Conservation (phyloP, 2,797 vertebrate species). For the Sebastes trivittatus region DNA sequence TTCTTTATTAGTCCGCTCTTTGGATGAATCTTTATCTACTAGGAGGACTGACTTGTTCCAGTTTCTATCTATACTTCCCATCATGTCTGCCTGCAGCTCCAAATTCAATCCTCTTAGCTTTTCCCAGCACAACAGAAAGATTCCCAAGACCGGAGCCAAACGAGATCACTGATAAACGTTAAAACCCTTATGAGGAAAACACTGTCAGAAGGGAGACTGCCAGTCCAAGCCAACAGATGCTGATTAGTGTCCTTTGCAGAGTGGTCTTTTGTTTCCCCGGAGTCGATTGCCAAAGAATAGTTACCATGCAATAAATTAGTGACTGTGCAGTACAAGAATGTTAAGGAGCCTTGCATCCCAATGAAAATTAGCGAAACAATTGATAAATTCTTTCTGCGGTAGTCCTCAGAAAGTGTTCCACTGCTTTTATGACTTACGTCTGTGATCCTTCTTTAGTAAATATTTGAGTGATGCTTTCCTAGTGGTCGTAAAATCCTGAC, state of each 20-base stretch:
- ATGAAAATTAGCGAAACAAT: conserved; percentile 61
- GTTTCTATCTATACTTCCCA: conserved; percentile 44
- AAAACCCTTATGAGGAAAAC: conserved; percentile 58
- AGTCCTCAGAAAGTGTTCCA: conserved; percentile 47
- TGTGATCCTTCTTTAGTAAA: neutral
- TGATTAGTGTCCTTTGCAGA: conserved; percentile 56
- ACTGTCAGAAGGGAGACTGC: conserved; percentile 30
- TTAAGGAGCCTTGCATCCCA: conserved; percentile 58
- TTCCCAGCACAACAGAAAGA: conserved; percentile 48
- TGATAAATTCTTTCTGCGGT: conserved; percentile 47
- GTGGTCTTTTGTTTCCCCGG: conserved; percentile 38
- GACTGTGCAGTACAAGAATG: conserved; percentile 43
- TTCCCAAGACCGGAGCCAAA: conserved; percentile 62
- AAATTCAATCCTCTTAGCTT: conserved; percentile 60
- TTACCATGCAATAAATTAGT: conserved; percentile 46
- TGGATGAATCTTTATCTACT: conserved; percentile 16
- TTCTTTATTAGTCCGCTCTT: conserved; percentile 1
- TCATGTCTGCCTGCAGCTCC: conserved; percentile 54
- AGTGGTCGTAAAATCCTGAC: neutral
- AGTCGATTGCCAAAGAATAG: conserved; percentile 40
- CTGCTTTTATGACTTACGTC: conserved; percentile 6
- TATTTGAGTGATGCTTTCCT: neutral
- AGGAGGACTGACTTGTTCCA: conserved; percentile 15
- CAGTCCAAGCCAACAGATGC: conserved; percentile 41
- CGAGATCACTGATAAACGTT: conserved; percentile 63